phyloP scores from a whole-genome alignment of 37 sponge, comb jelly and placozoan genomes.

The Ephydatia muelleri region DNA sequence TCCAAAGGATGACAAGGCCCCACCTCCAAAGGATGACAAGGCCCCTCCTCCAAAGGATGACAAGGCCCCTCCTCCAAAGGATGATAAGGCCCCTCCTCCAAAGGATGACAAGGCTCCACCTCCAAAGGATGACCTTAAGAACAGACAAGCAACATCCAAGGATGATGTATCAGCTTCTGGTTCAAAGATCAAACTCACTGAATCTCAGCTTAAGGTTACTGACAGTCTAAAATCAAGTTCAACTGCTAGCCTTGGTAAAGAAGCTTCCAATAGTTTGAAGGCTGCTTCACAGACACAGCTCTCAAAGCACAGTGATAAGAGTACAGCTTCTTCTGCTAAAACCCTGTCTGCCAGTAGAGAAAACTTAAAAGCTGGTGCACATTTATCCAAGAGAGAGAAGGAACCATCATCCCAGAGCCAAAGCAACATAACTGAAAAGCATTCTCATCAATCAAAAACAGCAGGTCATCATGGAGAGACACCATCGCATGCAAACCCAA shows the following conservation, averaged over 20 bases:
- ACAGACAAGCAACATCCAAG: no score
- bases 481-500: no score
- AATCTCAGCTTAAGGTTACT: background rate
- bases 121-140: no score
- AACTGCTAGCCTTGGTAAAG: background rate
- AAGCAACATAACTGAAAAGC: background rate
- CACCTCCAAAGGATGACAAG: no score
- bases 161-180: background rate
- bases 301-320: background rate
- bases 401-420: slow-evolving; percentile 15
- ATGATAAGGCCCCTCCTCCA: no score
- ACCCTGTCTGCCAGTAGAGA: background rate
- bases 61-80: no score
- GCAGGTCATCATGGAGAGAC: no score
- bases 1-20: no score
- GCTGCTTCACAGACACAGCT: slow-evolving; percentile 12
- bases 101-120: no score
- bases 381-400: slow-evolving; percentile 14
- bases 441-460: background rate
- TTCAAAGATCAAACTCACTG: background rate
- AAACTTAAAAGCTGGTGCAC: background rate
- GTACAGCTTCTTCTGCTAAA: background rate
- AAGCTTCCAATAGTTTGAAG: background rate
- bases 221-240: slow-evolving; percentile 3
- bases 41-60: no score